phyloP scores from a whole-genome alignment of 2,797 vertebrate species.

The Trachops cirrhosus region DNA sequence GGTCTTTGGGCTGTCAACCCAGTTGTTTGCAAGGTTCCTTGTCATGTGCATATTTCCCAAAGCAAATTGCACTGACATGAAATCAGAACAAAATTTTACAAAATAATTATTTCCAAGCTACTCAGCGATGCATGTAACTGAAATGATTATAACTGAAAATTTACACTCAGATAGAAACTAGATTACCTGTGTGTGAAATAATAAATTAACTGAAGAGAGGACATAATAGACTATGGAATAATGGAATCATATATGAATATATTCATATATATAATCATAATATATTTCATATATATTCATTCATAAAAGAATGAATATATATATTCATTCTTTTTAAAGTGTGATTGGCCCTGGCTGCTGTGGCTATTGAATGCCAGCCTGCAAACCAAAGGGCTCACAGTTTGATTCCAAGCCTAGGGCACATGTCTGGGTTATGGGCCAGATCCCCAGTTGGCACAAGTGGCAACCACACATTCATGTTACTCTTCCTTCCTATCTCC shows the following conservation, averaged over 20 bases:
- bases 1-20: neutral
- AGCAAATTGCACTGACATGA: neutral
- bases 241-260: too few species aligned
- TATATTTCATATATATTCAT: too few species aligned
- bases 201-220: neutral
- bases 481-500: too few species aligned
- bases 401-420: too few species aligned
- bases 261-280: too few species aligned
- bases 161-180: neutral
- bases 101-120: neutral
- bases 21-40: neutral
- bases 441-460: too few species aligned
- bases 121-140: neutral
- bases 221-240: neutral
- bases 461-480: too few species aligned
- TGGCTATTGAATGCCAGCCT: too few species aligned
- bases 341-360: neutral
- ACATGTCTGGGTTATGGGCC: too few species aligned
- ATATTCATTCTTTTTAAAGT: neutral
- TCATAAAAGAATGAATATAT: too few species aligned
- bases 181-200: conserved; percentile 1
- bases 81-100: conserved; percentile 1
- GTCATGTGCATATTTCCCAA: neutral
- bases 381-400: too few species aligned
- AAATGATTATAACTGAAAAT: conserved; percentile 7